A percentile compares a stretch with the other conserved stretches of the same genome.
phyloP scores from a whole-genome alignment of 2,888 invertebrate species.

The Germaria angustata region DNA sequence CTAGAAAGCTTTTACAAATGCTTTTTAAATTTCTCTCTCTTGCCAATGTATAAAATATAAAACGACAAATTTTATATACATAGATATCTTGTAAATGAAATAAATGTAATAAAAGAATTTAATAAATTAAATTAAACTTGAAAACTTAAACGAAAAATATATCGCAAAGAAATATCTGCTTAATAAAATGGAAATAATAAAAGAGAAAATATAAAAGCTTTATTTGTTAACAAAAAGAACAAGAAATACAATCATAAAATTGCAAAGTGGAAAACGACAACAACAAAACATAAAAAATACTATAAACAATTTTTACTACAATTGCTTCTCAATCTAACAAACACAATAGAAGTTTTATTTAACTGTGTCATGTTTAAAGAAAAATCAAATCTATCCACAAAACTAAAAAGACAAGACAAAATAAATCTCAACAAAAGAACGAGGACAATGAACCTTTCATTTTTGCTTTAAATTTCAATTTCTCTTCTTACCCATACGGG shows the following conservation, averaged over 20 bases:
- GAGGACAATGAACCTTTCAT: constrained; percentile 54
- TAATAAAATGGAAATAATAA: background rate
- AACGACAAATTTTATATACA: background rate
- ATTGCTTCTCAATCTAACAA: constrained; percentile 20
- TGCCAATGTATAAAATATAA: background rate
- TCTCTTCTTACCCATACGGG: background rate
- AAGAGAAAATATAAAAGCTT: constrained; percentile 24
- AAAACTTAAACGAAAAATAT: background rate
- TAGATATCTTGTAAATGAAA: background rate
- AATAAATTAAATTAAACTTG: background rate
- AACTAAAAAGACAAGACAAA: constrained; percentile 1
- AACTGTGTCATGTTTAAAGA: constrained; percentile 46
- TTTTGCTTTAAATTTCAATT: constrained; percentile 2
- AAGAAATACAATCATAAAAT: background rate
- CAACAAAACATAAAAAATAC: constrained; percentile 31
- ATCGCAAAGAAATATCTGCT: background rate
- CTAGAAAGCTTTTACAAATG: too few species aligned
- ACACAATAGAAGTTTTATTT: constrained; percentile 43
- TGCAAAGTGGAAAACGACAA: constrained; percentile 10
- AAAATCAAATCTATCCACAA: constrained; percentile 5
- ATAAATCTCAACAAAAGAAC: constrained; percentile 23
- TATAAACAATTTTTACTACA: constrained; percentile 42
- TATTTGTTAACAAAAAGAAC: background rate
- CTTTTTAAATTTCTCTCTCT: constrained; percentile 14
- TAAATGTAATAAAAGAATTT: background rate